Evolutionary conservation across 2,113 vertebrate species (phyloP).

Genomic region (Trematocara marginatum): DNA sequence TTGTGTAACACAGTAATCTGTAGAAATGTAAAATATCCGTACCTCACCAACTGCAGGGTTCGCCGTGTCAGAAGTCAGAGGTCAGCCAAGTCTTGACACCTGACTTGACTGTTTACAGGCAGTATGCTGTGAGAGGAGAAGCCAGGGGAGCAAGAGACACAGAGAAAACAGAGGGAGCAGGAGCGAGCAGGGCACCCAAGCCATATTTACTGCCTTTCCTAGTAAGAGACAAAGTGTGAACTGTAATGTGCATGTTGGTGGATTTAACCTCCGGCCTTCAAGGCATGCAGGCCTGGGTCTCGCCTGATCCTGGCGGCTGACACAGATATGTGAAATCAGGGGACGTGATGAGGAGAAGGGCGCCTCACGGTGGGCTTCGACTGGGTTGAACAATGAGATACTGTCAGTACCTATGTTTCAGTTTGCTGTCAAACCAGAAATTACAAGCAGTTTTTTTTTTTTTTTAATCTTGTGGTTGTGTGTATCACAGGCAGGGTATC

Average conservation of each 20-base stretch:
- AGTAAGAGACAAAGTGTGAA: constrained; percentile 70
- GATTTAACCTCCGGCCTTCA: constrained; percentile 76
- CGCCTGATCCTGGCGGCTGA: constrained; percentile 72
- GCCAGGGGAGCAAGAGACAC: background rate
- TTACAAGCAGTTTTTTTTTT: constrained; percentile 34
- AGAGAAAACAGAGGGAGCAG: background rate
- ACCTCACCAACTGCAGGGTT: background rate
- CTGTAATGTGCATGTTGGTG: constrained; percentile 69
- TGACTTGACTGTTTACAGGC: constrained; percentile 40
- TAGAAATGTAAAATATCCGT: background rate
- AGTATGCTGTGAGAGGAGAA: background rate
- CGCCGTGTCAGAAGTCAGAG: constrained; percentile 40
- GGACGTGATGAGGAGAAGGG: constrained; percentile 49
- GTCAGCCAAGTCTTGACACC: constrained; percentile 47
- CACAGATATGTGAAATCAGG: constrained; percentile 61
- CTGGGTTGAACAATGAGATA: constrained; percentile 66
- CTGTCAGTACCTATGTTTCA: constrained; percentile 49
- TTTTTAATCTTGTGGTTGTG: background rate
- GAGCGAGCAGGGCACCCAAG: constrained; percentile 27
- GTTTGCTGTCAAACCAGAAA: constrained; percentile 60
- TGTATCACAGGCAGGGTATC: background rate
- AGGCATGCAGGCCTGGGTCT: constrained; percentile 40
- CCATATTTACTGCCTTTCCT: constrained; percentile 63
- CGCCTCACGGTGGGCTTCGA: constrained; percentile 31
- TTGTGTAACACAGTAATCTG: background rate